Base-by-base conservation (phyloP, 2,797 vertebrate genomes). In the Morus bassanus region DNA sequence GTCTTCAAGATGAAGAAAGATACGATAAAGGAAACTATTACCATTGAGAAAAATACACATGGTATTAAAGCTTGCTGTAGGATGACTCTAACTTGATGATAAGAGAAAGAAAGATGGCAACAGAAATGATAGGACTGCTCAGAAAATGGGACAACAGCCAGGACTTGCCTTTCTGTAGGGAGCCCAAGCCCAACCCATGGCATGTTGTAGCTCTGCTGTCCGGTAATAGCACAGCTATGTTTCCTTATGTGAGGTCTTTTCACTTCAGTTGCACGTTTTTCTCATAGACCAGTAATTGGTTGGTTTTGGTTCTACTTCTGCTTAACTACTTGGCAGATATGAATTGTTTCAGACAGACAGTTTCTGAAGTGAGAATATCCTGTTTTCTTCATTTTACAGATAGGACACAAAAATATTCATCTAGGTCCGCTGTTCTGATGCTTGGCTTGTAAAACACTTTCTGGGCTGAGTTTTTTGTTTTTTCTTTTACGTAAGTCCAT, bases 211-310 rank as follows among this genome's bases (percentile, higher is more conserved):
- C 45, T 76, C 48, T 74, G 13, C 33, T 74, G 50, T 31, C 53
- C 72, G 67, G 15, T 28, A 37, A 41, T 2, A 56, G 17, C 0
- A 0, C 3, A 24, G 27, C 60, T 59, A 1, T 9, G 3, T 61
- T 54, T 61, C 27, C 22, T 82, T 63, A 15, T 18, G 18, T 0
- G 0, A 63, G 31, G 30, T 37, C 25, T 76, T 82, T 79, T 81
- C 25, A 14, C n/a, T 74, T 75, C 65, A 31, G 18, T 51, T 93
- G 31, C 79, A 10, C 2, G 0, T 60, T 85, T 84, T 4, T 59
- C 11, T 85, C 35, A 10, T 15, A 85, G 10, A 70, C 2, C 8
- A 45, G 37, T 7, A 67, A 48, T 23, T 12, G 41, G 41, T 10
- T 9, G 3, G 4, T 30, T 57, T n/a, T 54, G 2, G 3, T 59